A percentile compares a stretch with the other conserved stretches of the same genome.
Evolutionary conservation across 2,113 vertebrate genomes (phyloP).

Genomic region (human (Homo sapiens)): GRCh38 chr18:65036001-65036500

Average conservation of each 20-base stretch:
- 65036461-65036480: background rate
- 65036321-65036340: rapidly evolving
- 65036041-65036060: background rate
- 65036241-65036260: background rate
- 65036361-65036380: rapidly evolving
- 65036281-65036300: rapidly evolving
- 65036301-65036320: rapidly evolving
- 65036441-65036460: background rate
- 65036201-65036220: background rate
- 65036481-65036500: background rate
- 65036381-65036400: background rate
- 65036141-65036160: rapidly evolving
- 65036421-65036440: background rate
- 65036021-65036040: background rate
- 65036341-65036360: too few relatives aligned
- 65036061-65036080: background rate
- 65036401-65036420: background rate
- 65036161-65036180: background rate
- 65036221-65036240: background rate
- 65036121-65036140: too few relatives aligned
- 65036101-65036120: background rate
- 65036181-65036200: rapidly evolving
- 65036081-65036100: background rate
- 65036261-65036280: rapidly evolving
- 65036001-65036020: background rate